Evolutionary conservation across 2,797 vertebrate genomes (phyloP), one percentile per base, ranked within the genome.

Genomic region (Mionectes olivaceus): DNA sequence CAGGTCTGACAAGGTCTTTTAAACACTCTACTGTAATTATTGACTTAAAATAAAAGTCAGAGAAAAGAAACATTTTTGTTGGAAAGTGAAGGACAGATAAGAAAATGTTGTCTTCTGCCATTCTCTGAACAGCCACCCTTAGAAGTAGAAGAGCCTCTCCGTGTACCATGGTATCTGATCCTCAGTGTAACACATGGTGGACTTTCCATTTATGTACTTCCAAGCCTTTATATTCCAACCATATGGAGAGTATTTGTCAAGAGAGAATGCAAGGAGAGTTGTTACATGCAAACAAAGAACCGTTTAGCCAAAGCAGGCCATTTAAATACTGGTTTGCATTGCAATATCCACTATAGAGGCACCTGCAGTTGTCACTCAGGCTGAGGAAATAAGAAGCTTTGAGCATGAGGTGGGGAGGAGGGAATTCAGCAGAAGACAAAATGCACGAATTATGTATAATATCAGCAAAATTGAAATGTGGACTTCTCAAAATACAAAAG

Each of bases 281-380:
- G 33, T 92, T 87, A 65, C 50, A 64, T 24, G 59, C 84, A 84
- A 65, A 95, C 76, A 87, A 94, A 96, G 91, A 87, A 37, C 61
- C 3, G 1, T 93, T 92, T 91, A 61, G 83, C 55, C 73, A 83
- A 93, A 87, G 78, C 43, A 83, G 39, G 27, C 50, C 43, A 68
- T 93, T 95, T 93, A 95, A 96, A 94, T 84, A 56, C 79, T 63
- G 83, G 90, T 92, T 95, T 95, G 81, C 73, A 77, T 82, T 91
- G 84, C 83, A 96, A 43, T 85, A 93, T 94, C 68, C 30, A 5
- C 74, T 77, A 61, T 41, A 87, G 70, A 94, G 84, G 80, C 85
- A 91, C 76, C 76, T 76, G n/a, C 8, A 0, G 46, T 63, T 96
- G 81, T 87, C 89, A 81, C 39, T 95, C 88, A 93, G 75, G 49